These are phyloP conservation scores for Darevskia nairensis DNA, from an alignment of 2,797 vertebrate genomes.

Conservation along the genomic window DNA sequence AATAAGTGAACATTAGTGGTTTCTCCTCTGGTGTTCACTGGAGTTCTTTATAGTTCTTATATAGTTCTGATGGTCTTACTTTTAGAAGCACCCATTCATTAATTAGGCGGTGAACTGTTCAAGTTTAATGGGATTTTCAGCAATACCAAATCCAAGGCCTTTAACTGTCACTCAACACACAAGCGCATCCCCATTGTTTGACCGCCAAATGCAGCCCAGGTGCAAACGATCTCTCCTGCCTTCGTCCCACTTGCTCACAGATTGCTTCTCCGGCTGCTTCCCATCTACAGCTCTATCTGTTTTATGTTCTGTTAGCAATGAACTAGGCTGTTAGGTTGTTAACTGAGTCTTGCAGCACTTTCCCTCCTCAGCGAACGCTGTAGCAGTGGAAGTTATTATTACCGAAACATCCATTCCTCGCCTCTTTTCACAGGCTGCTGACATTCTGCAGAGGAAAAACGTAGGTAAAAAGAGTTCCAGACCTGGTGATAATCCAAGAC, in stretches of 20 bases:
- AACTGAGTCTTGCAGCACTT: slow-evolving; percentile 50
- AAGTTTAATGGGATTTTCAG: slow-evolving; percentile 18
- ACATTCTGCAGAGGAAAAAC: slow-evolving; percentile 4
- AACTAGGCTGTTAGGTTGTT: slow-evolving; percentile 44
- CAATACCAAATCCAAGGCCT: background rate
- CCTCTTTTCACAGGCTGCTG: slow-evolving; percentile 15
- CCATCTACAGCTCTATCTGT: slow-evolving; percentile 17
- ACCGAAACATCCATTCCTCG: slow-evolving; percentile 45
- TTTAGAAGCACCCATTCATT: slow-evolving; percentile 43
- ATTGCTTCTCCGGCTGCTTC: slow-evolving; percentile 47
- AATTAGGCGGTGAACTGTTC: slow-evolving; percentile 33
- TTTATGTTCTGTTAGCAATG: slow-evolving; percentile 53
- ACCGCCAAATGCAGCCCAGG: background rate
- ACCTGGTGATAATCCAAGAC: background rate
- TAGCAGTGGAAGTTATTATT: slow-evolving; percentile 9
- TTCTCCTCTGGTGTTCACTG: no score
- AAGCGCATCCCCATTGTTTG: background rate
- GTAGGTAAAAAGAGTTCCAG: background rate
- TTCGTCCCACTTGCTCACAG: slow-evolving; percentile 29
- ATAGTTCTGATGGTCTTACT: slow-evolving; percentile 7
- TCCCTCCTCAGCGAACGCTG: slow-evolving; percentile 19
- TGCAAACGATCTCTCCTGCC: background rate
- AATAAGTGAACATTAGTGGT: no score
- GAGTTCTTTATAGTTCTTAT: no score
- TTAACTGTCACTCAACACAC: background rate